Evolutionary conservation across 2,797 vertebrate species (phyloP).

Genomic region (Gadopsis bispinosus): DNA sequence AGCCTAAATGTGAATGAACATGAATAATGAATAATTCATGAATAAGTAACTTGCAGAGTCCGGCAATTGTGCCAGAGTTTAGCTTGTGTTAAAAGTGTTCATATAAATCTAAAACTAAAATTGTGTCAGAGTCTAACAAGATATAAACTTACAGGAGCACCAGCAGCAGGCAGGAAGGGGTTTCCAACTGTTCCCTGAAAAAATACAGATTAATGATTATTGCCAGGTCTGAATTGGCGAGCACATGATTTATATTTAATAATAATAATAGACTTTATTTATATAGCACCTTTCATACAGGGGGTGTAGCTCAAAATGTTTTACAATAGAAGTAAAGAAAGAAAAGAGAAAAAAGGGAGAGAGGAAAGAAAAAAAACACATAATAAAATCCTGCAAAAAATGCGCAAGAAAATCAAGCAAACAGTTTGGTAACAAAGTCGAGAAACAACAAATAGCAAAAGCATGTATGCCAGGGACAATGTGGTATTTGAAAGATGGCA

Average conservation of each 20-base stretch:
- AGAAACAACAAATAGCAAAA: no score
- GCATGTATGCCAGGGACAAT: no score
- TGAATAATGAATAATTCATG: constrained; percentile 12
- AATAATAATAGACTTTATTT: no score
- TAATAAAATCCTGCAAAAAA: no score
- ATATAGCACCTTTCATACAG: no score
- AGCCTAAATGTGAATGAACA: constrained; percentile 25
- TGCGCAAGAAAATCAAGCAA: no score
- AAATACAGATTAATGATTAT: constrained; percentile 31
- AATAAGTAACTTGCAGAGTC: constrained; percentile 6
- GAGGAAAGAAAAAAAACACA: no score
- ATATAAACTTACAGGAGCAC: constrained; percentile 64
- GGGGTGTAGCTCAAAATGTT: no score
- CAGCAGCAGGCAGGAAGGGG: constrained; percentile 71
- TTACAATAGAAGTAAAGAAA: no score
- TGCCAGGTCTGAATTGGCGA: not conserved
- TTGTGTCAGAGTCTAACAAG: not conserved
- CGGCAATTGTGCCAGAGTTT: not conserved
- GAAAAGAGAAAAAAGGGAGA: no score
- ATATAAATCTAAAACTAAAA: not conserved
- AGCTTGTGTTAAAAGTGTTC: not conserved
- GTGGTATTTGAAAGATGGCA: no score
- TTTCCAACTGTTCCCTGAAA: constrained; percentile 71
- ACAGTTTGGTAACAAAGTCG: no score
- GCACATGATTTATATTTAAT: not conserved